Evolutionary conservation across 1,140 invertebrate species (phyloP).

Genomic region (Antheraea mylitta): DNA sequence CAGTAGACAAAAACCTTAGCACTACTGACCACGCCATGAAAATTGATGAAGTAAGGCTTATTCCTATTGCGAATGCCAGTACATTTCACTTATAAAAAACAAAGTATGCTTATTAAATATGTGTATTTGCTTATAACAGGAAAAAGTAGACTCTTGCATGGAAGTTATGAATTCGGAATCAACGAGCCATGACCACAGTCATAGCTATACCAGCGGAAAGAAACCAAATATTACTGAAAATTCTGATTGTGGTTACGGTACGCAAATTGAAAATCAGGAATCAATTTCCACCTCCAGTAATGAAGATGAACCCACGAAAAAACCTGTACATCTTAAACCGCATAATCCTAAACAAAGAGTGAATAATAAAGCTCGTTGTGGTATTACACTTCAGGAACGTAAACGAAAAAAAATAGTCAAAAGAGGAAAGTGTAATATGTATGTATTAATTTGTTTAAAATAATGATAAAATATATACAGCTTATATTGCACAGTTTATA

Average conservation of each 20-base stretch:
- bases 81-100: not conserved
- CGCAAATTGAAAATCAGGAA: constrained; percentile 82
- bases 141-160: constrained; percentile 10
- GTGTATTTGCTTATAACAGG: constrained; percentile 13
- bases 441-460: constrained; percentile 41
- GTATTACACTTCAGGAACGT: constrained; percentile 70
- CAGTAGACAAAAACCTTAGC: not conserved
- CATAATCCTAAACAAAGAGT: constrained; percentile 68
- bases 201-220: constrained; percentile 30
- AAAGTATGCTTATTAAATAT: not conserved
- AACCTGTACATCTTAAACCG: constrained; percentile 83
- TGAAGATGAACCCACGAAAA: constrained; percentile 81
- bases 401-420: constrained; percentile 85
- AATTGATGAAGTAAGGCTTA: constrained; percentile 22
- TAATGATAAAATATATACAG: not conserved
- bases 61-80: not conserved
- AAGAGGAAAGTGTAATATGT: constrained; percentile 83
- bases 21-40: constrained; percentile 17
- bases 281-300: constrained; percentile 86
- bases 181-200: constrained; percentile 7
- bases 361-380: constrained; percentile 46
- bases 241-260: constrained; percentile 84
- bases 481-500: too few relatives aligned
- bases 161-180: constrained; percentile 10
- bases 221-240: constrained; percentile 48